Conservation (phyloP, 1,140 invertebrate species). For the Batillaria attramentaria region DNA sequence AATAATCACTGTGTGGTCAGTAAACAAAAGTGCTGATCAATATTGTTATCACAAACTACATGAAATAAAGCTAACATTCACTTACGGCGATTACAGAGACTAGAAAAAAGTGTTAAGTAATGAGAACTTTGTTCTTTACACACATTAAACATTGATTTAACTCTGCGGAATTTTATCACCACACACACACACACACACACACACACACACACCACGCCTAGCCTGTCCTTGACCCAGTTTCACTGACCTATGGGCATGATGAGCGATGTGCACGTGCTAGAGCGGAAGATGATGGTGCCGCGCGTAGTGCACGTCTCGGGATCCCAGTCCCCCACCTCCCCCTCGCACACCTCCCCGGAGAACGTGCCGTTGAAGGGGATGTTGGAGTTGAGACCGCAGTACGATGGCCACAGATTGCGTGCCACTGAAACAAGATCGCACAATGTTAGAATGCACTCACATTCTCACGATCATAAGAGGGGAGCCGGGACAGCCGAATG, state of each 20-base stretch:
- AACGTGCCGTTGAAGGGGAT: conserved; percentile 55
- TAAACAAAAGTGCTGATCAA: too few species aligned
- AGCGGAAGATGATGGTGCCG: conserved; percentile 40
- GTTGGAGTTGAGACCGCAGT: conserved; percentile 50
- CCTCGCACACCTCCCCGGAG: conserved; percentile 43
- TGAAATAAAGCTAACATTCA: too few species aligned
- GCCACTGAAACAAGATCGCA: conserved; percentile 35
- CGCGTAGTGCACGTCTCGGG: conserved; percentile 43
- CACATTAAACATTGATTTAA: too few species aligned
- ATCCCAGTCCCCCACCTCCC: conserved; percentile 52
- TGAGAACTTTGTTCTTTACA: too few species aligned
- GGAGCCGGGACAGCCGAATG: too few species aligned
- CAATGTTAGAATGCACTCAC: too few species aligned
- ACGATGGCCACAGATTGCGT: conserved; percentile 47
- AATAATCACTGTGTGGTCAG: too few species aligned
- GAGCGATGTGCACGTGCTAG: conserved; percentile 46
- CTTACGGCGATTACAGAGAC: too few species aligned
- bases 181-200: not conserved
- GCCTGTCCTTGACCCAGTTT: not conserved
- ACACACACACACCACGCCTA: conserved; percentile 3
- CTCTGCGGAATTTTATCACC: too few species aligned
- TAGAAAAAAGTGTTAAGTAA: too few species aligned
- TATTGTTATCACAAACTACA: too few species aligned
- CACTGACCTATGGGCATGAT: conserved; percentile 43
- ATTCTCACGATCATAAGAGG: too few species aligned